Conservation (phyloP, 2,797 vertebrate species). For the Sitta carolinensis region DNA sequence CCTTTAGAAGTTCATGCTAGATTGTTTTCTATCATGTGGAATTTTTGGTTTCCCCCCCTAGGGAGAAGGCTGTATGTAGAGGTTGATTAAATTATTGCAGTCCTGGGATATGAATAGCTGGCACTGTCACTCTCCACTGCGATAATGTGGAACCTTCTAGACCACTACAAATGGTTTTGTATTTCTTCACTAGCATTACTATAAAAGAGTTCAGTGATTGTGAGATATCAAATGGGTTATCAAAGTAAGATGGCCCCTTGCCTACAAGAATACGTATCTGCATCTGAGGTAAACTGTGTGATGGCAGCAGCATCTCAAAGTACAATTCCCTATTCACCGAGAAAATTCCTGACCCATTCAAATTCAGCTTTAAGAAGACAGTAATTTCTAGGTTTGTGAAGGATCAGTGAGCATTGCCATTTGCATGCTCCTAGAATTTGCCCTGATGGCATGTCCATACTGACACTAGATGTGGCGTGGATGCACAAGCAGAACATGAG, state of each 20-base stretch:
- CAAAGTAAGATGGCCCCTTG: background rate
- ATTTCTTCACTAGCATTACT: background rate
- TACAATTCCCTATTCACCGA: background rate
- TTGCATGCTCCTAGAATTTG: background rate
- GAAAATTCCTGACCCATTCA: background rate
- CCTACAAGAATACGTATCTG: background rate
- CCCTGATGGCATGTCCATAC: background rate
- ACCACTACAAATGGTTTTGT: background rate
- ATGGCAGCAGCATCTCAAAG: background rate
- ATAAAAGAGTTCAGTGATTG: background rate
- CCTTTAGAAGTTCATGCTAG: background rate
- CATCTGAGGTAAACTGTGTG: background rate
- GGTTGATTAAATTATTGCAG: background rate
- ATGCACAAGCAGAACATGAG: rapidly evolving
- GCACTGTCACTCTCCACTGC: background rate
- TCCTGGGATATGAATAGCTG: background rate
- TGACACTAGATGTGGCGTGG: background rate
- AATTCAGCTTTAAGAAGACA: background rate
- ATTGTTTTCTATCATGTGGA: background rate
- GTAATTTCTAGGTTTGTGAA: background rate
- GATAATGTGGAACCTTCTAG: background rate
- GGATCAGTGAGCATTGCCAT: background rate
- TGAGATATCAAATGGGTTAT: background rate
- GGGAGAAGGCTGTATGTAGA: background rate
- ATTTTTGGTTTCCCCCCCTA: background rate